Conservation (phyloP, 1,140 invertebrate genomes). For the Triops cancriformis region DNA sequence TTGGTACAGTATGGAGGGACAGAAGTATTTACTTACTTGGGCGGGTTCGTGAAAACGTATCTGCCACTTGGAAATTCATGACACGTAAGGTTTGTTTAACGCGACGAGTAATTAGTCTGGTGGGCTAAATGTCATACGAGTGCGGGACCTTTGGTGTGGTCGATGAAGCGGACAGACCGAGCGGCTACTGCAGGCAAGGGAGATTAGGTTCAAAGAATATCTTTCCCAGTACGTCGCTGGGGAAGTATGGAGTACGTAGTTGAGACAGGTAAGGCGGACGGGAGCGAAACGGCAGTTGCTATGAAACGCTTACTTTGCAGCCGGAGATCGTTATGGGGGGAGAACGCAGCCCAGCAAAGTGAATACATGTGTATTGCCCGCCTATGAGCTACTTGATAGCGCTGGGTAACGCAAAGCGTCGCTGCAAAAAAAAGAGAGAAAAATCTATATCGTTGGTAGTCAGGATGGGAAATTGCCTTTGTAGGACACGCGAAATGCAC, state of each 20-base stretch:
- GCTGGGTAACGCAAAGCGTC: background rate
- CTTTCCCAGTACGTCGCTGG: background rate
- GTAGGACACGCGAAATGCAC: background rate
- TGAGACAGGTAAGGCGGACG: background rate
- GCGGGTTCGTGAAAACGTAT: background rate
- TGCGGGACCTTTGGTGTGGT: background rate
- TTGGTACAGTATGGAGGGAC: background rate
- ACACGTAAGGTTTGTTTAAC: background rate
- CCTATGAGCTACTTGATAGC: background rate
- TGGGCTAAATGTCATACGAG: background rate
- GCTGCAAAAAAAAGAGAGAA: background rate
- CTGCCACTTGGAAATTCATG: background rate
- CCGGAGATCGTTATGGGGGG: background rate
- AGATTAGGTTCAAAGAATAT: no score
- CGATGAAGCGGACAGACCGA: background rate
- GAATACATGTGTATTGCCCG: background rate
- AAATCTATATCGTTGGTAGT: background rate
- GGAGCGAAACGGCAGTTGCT: background rate
- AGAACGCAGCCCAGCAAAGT: background rate
- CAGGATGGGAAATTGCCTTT: background rate
- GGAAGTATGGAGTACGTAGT: background rate
- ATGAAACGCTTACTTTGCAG: no score
- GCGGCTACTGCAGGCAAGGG: background rate
- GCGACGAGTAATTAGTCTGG: constrained; percentile 9
- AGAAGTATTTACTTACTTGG: background rate